Conservation (phyloP, 1,140 invertebrate species). For the Drosophila pandora region DNA sequence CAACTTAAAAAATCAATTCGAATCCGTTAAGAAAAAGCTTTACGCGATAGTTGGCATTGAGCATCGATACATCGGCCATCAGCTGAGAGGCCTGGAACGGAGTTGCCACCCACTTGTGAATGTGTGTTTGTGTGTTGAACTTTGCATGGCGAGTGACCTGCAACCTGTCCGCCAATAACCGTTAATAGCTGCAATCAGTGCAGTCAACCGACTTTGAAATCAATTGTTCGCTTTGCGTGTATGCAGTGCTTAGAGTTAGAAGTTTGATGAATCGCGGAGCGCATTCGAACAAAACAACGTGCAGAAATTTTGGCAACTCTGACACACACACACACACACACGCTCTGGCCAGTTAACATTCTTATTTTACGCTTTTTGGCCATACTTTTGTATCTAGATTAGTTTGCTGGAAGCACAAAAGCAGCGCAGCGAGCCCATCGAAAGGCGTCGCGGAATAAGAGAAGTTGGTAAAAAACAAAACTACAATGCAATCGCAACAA, state of each 20-base stretch:
- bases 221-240: background rate
- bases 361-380: conserved; percentile 29
- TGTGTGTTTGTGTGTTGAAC: conserved; percentile 7
- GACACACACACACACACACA: conserved; percentile 18
- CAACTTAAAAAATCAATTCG: background rate
- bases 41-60: background rate
- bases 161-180: conserved; percentile 6
- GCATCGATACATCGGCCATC: background rate
- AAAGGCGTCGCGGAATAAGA: background rate
- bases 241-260: background rate
- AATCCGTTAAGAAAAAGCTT: background rate
- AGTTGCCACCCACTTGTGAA: conserved; percentile 2
- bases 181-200: background rate
- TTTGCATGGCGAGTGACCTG: conserved; percentile 9
- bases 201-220: background rate
- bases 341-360: conserved; percentile 25
- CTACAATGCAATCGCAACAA: conserved; percentile 3
- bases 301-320: conserved; percentile 18
- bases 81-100: conserved; percentile 3
- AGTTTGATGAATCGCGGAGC: background rate
- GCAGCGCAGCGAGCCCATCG: background rate
- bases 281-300: background rate
- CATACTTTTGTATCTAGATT: conserved; percentile 14
- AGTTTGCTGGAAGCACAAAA: background rate
- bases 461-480: background rate